phyloP scores from a whole-genome alignment of 2,797 vertebrate species.

The Ambastaia sidthimunki region DNA sequence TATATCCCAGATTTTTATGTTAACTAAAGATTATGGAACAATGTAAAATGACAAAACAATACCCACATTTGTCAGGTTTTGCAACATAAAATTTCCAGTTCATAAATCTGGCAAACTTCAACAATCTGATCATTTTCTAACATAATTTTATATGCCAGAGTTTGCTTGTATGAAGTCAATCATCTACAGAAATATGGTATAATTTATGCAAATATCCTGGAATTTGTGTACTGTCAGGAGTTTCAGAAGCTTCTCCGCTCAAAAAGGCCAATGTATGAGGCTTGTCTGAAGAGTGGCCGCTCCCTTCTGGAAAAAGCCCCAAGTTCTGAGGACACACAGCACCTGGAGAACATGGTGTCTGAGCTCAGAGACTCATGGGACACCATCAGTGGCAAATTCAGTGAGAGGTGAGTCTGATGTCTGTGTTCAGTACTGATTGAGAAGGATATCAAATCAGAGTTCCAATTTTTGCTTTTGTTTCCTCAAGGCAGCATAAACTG shows the following conservation, averaged over 20 bases:
- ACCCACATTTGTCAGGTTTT: no score
- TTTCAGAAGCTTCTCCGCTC: conserved; percentile 81
- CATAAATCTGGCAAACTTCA: no score
- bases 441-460: background rate
- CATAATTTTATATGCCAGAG: background rate
- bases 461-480: background rate
- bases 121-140: no score
- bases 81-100: no score
- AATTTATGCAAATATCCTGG: background rate
- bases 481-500: conserved; percentile 79
- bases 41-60: no score
- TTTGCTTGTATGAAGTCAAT: background rate
- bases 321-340: conserved; percentile 73
- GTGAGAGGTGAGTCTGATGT: conserved; percentile 76
- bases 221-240: conserved; percentile 68
- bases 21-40: no score
- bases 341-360: conserved; percentile 81
- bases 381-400: conserved; percentile 75
- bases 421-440: background rate
- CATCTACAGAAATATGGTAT: background rate
- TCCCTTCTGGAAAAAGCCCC: conserved; percentile 75
- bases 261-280: conserved; percentile 83
- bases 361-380: conserved; percentile 85
- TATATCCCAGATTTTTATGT: no score
- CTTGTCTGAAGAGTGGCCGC: conserved; percentile 79